Percentiles rank a stretch among this genome's conserved stretches.
These are phyloP conservation scores for Hypomecis punctinalis DNA, from an alignment of 2,888 invertebrate genomes.

Conservation along the genomic window DNA sequence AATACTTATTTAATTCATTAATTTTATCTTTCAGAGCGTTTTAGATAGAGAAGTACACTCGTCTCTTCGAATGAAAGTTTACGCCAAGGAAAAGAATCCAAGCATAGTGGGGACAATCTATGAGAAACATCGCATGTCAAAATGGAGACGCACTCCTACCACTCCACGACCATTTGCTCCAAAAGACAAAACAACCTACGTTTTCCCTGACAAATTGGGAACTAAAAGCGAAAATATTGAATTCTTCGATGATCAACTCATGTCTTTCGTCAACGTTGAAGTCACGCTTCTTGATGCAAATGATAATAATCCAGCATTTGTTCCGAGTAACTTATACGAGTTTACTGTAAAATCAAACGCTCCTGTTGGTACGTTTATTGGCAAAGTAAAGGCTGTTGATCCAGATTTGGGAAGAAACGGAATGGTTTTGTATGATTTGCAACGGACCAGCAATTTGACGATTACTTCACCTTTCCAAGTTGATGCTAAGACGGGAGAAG, in stretches of 20 bases:
- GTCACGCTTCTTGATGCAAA: constrained; percentile 95
- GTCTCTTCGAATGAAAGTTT: constrained; percentile 90
- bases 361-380: constrained; percentile 89
- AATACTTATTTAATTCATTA: not conserved
- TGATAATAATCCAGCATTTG: constrained; percentile 95
- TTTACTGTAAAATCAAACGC: constrained; percentile 89
- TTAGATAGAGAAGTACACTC: constrained; percentile 92
- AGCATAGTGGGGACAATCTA: constrained; percentile 86
- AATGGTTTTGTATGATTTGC: constrained; percentile 89
- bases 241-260: constrained; percentile 74
- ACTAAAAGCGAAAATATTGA: constrained; percentile 74
- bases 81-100: constrained; percentile 90
- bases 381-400: constrained; percentile 92
- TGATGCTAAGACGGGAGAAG: constrained; percentile 88
- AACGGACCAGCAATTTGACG: constrained; percentile 87
- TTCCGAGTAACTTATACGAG: constrained; percentile 93
- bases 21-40: constrained; percentile 82
- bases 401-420: constrained; percentile 91
- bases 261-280: constrained; percentile 89
- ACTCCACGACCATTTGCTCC: constrained; percentile 53
- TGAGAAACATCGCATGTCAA: constrained; percentile 72
- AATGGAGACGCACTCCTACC: constrained; percentile 69
- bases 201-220: constrained; percentile 77
- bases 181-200: constrained; percentile 76
- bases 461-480: constrained; percentile 89